phyloP scores from a whole-genome alignment of 2,113 vertebrate genomes.

The Carlito syrichta region DNA sequence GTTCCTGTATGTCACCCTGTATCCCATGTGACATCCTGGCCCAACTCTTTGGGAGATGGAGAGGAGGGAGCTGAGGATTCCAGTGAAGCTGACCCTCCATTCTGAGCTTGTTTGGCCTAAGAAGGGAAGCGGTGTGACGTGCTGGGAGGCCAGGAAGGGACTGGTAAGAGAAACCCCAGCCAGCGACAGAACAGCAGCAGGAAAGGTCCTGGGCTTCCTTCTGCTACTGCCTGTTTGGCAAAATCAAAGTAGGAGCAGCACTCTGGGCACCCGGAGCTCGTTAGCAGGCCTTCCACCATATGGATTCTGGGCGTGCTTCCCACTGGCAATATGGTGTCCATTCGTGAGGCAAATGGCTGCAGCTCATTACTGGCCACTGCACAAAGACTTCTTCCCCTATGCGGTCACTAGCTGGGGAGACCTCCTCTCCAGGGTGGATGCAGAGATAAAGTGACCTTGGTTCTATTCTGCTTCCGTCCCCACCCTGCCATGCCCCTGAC shows the following conservation, averaged over 20 bases:
- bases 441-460: background rate
- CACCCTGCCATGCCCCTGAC: background rate
- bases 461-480: background rate
- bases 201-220: background rate
- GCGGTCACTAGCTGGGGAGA: background rate
- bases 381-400: background rate
- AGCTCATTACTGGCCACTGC: background rate
- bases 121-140: background rate
- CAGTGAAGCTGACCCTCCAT: background rate
- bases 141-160: background rate
- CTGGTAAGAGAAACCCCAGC: background rate
- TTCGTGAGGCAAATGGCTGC: background rate
- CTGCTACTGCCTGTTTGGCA: background rate
- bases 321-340: slow-evolving; percentile 43
- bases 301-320: slow-evolving; percentile 34
- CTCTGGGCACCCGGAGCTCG: slow-evolving; percentile 7
- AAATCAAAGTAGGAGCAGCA: background rate
- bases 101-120: background rate
- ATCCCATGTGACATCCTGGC: background rate
- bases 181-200: background rate
- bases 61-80: background rate
- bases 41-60: background rate
- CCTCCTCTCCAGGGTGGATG: background rate
- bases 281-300: slow-evolving; percentile 33
- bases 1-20: background rate